Percentiles rank a stretch among this genome's conserved stretches.
phyloP scores from a whole-genome alignment of 2,797 vertebrate genomes.

The Gouania willdenowi region DNA sequence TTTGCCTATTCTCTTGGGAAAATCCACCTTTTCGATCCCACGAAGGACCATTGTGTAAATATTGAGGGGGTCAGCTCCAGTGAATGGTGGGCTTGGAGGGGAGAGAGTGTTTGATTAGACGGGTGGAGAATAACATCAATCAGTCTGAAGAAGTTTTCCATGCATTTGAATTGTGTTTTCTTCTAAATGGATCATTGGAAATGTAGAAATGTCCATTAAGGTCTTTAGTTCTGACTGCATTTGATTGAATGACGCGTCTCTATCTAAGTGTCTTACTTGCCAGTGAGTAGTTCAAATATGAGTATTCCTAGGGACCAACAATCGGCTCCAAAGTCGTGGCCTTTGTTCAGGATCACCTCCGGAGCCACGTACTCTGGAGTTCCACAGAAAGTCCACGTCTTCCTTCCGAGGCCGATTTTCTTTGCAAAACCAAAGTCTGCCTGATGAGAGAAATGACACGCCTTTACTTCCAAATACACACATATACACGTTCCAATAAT shows the following conservation, averaged over 20 bases:
- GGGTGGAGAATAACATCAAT: too few species aligned
- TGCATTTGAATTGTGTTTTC: too few species aligned
- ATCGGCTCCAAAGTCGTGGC: conserved; percentile 80
- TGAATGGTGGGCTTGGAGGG: conserved; percentile 74
- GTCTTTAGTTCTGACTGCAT: too few species aligned
- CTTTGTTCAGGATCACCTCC: conserved; percentile 81
- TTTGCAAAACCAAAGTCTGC: conserved; percentile 80
- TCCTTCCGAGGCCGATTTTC: conserved; percentile 72
- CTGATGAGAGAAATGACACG: too few species aligned
- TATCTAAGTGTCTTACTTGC: conserved; percentile 60
- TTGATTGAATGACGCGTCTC: too few species aligned
- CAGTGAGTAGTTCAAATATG: conserved; percentile 79
- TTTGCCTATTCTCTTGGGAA: conserved; percentile 75
- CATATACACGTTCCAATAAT: too few species aligned
- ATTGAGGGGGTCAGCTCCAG: conserved; percentile 77
- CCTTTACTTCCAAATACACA: too few species aligned
- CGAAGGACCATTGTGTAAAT: conserved; percentile 82
- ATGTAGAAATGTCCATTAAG: too few species aligned
- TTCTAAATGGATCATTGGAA: too few species aligned
- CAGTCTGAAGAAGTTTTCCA: too few species aligned
- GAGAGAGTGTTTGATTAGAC: too few species aligned
- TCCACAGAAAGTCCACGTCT: conserved; percentile 83
- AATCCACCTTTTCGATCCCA: conserved; percentile 80
- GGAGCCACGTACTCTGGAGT: conserved; percentile 82
- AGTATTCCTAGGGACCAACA: conserved; percentile 82